A percentile compares a stretch with the other conserved stretches of the same genome.
Evolutionary conservation across 1,140 invertebrate genomes (phyloP).

Genomic region (Radopholus similis): DNA sequence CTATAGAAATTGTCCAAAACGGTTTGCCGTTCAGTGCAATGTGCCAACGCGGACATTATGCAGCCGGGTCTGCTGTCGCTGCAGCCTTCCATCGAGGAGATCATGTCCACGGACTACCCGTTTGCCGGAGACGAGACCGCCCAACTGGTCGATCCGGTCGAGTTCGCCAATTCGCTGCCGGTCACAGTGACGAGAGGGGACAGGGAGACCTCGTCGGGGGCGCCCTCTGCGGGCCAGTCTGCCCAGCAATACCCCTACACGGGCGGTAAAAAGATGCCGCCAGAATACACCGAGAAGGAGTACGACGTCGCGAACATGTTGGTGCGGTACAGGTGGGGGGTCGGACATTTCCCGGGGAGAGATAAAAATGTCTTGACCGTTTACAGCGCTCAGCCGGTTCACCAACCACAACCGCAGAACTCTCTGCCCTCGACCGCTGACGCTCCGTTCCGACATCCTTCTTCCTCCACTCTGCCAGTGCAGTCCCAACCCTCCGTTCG

Average conservation of each 20-base stretch:
- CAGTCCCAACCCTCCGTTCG: background rate
- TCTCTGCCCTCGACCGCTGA: too few species aligned
- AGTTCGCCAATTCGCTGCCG: constrained; percentile 15
- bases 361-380: background rate
- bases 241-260: background rate
- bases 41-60: constrained; percentile 85
- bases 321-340: background rate
- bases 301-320: background rate
- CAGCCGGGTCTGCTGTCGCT: constrained; percentile 92
- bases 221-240: background rate
- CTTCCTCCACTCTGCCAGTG: background rate
- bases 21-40: too few species aligned
- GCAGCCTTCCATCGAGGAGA: constrained; percentile 93
- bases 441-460: background rate
- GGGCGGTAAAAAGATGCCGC: constrained; percentile 2
- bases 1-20: too few species aligned
- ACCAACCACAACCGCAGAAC: background rate
- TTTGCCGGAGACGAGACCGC: background rate
- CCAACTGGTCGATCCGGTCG: background rate
- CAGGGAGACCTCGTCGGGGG: background rate
- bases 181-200: background rate
- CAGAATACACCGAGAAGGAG: background rate
- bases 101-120: constrained; percentile 65
- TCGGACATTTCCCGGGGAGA: background rate
- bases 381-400: background rate